phyloP scores from a whole-genome alignment of 2,113 vertebrate species.

The Psilopsiagon aurifrons region DNA sequence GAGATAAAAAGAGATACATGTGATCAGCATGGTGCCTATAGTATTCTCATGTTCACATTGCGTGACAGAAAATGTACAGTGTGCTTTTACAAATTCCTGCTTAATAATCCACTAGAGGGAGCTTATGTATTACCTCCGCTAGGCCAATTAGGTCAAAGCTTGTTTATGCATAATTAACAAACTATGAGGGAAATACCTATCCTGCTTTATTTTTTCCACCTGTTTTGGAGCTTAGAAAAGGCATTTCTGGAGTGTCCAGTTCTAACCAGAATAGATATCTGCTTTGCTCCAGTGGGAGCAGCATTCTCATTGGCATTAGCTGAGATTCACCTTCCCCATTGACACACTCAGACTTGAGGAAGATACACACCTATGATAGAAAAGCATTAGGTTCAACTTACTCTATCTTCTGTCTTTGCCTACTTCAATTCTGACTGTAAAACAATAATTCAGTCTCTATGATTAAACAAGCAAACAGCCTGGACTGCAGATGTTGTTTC shows the following conservation, averaged over 20 bases:
- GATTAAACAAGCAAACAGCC: not conserved
- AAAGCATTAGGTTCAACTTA: not conserved
- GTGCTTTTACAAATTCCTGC: not conserved
- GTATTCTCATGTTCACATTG: not conserved
- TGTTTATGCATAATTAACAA: not conserved
- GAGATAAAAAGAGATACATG: not conserved
- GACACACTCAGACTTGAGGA: not conserved
- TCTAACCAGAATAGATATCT: not conserved
- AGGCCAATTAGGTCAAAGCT: slow-evolving; percentile 6
- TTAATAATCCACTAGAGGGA: slow-evolving; percentile 63
- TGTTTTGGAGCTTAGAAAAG: not conserved
- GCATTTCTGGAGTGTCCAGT: not conserved
- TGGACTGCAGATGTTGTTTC: not conserved
- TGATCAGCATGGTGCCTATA: not conserved
- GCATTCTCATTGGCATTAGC: rapidly evolving
- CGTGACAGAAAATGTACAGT: not conserved
- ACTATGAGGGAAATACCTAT: not conserved
- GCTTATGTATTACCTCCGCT: slow-evolving; percentile 54
- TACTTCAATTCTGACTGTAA: not conserved
- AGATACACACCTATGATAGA: not conserved
- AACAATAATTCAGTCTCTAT: not conserved
- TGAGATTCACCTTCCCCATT: not conserved
- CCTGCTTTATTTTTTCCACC: not conserved
- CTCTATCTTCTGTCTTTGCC: not conserved
- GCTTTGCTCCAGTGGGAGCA: not conserved